phyloP scores from a whole-genome alignment of 2,888 invertebrate species.

The Lagria hirta region DNA sequence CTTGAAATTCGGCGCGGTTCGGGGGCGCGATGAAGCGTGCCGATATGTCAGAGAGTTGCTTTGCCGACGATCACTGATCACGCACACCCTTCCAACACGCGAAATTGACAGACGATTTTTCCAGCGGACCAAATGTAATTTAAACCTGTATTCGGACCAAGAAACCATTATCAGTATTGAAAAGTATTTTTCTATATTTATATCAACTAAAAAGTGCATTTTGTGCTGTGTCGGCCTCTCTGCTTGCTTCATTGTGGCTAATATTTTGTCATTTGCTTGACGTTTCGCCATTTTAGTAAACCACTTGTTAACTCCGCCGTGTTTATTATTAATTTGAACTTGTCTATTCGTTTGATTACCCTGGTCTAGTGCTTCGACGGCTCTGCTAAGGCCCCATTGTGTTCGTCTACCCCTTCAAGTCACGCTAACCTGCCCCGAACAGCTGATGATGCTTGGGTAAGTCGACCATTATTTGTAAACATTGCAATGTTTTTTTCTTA shows the following conservation, averaged over 20 bases:
- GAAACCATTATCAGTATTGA: constrained; percentile 48
- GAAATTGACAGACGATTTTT: constrained; percentile 53
- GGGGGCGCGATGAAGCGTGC: constrained; percentile 56
- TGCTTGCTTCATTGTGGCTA: constrained; percentile 41
- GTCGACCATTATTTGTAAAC: constrained; percentile 30
- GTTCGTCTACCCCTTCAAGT: constrained; percentile 31
- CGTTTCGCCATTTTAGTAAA: constrained; percentile 52
- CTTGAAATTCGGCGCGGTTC: constrained; percentile 10
- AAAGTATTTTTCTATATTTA: constrained; percentile 52
- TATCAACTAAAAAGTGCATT: constrained; percentile 42
- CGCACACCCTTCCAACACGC: constrained; percentile 49
- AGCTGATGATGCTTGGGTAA: constrained; percentile 45
- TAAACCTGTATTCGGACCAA: constrained; percentile 49
- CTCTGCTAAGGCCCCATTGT: constrained; percentile 32
- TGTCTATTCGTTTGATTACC: constrained; percentile 29
- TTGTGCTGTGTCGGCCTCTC: constrained; percentile 46
- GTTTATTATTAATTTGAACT: constrained; percentile 45
- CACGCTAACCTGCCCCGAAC: constrained; percentile 27
- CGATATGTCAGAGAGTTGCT: constrained; percentile 40
- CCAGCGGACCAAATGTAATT: constrained; percentile 53
- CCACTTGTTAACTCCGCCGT: constrained; percentile 54
- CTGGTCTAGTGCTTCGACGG: constrained; percentile 33
- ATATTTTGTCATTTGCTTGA: constrained; percentile 43
- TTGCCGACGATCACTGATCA: constrained; percentile 44
- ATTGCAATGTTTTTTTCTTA: constrained; percentile 8